Evolutionary conservation across 2,888 invertebrate genomes (phyloP).

Genomic region (Agonum fuliginosum): DNA sequence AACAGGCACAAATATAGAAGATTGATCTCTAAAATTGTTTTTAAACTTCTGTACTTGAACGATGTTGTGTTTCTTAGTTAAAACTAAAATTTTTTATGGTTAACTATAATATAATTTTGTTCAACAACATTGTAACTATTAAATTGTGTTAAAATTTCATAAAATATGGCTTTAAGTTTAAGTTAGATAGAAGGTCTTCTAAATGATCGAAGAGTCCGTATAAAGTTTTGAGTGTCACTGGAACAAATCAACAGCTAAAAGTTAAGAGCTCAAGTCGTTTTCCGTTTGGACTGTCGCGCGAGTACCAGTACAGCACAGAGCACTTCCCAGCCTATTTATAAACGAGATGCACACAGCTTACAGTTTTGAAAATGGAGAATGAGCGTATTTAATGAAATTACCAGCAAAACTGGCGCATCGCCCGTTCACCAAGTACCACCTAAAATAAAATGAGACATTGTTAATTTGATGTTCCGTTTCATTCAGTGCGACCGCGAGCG

Average conservation of each 20-base stretch:
- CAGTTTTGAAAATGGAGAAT: conserved; percentile 50
- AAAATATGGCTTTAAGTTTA: no score
- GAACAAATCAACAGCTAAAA: not conserved
- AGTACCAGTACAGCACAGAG: not conserved
- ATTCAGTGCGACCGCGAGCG: conserved; percentile 5
- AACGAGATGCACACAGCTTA: conserved; percentile 35
- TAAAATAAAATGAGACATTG: conserved; percentile 37
- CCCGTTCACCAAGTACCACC: conserved; percentile 36
- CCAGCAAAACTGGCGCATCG: conserved; percentile 42
- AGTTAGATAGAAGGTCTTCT: no score
- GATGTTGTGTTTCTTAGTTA: no score
- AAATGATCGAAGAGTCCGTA: no score
- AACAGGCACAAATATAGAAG: no score
- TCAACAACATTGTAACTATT: no score
- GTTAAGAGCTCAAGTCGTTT: conserved; percentile 30
- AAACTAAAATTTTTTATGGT: no score
- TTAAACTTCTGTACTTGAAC: no score
- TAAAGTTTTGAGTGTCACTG: not conserved
- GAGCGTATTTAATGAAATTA: conserved; percentile 38
- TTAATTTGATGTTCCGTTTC: conserved; percentile 44
- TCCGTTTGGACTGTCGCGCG: conserved; percentile 24
- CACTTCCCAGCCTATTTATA: conserved; percentile 37
- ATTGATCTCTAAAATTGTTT: no score
- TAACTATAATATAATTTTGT: no score
- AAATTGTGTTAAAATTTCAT: no score